Base-by-base conservation (phyloP, 2,888 invertebrate species). In the Caenorhabditis panamensis region DNA sequence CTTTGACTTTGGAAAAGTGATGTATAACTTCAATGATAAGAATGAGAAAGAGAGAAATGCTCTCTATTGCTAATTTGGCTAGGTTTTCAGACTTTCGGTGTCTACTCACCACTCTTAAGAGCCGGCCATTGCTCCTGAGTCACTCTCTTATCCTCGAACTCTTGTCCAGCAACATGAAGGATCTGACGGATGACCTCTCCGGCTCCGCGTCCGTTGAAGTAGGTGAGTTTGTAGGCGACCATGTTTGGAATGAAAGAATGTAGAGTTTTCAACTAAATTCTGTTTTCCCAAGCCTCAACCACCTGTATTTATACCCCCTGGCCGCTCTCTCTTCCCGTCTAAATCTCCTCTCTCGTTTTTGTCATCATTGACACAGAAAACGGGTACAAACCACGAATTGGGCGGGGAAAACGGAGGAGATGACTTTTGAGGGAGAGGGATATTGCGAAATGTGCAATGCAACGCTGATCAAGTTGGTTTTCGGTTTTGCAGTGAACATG, bases 141-240 rank as follows among this genome's bases (percentile, higher is more conserved):
- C 36, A 84, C 56, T 26, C 84, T 67, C 0, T 79, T 66, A 51
- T 88, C 87, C 66, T 86, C 86, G 58, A 76, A 88, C 28, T 78
- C 63, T 18, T 72, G 71, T 28, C 79, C 84, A 28, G 82, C 79
- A 13, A 75, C 56, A 2, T 62, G 63, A 37, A 86, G 67, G 36
- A 84, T 81, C 68, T 84, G 71, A 37, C 78, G 78, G 44, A 37
- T 22, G 11, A 71, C 59, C 13, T 78, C 78, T 16, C 51, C 78
- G 24, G 66, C 66, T 5, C 78, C 78, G 31, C 72, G 71, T n/a
- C 58, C 44, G 24, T 58, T 31, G 44, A 78, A 78, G 53, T 78
- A 78, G 26, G 66, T 78, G 24, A 78, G 53, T 18, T 78, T 78
- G 54, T 78, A 78, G 54, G 59, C 13, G 22, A 66, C 66, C 78